A percentile compares a stretch with the other conserved stretches of the same genome.
phyloP scores from a whole-genome alignment of 2,888 invertebrate species.

The Tigriopus californicus region DNA sequence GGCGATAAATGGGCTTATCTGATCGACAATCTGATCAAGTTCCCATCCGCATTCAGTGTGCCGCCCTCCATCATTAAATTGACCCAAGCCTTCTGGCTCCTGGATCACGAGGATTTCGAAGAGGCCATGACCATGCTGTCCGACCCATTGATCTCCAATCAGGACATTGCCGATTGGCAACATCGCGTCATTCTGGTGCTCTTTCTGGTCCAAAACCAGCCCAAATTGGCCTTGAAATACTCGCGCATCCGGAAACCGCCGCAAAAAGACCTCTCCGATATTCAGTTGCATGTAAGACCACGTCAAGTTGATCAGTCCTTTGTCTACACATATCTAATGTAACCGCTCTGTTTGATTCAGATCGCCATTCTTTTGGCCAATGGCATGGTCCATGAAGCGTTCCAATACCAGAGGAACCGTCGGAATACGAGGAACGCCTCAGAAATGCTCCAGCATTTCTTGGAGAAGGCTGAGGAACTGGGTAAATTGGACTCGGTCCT shows the following conservation, averaged over 20 bases:
- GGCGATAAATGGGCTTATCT: constrained; percentile 28
- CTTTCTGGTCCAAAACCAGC: constrained; percentile 42
- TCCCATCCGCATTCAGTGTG: constrained; percentile 57
- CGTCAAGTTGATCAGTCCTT: neutral
- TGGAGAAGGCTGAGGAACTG: constrained; percentile 39
- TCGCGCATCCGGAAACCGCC: constrained; percentile 33
- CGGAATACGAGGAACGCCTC: constrained; percentile 31
- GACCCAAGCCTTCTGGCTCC: constrained; percentile 68
- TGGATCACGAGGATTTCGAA: constrained; percentile 62
- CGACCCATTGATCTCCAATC: constrained; percentile 38
- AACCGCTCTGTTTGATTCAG: too few relatives aligned
- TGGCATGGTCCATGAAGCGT: constrained; percentile 43
- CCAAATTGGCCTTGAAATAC: constrained; percentile 48
- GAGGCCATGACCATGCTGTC: constrained; percentile 45
- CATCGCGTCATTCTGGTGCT: constrained; percentile 47
- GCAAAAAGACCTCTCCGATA: constrained; percentile 34
- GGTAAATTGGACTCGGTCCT: constrained; percentile 40
- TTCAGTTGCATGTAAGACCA: constrained; percentile 25
- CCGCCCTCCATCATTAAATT: constrained; percentile 53
- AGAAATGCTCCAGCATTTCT: constrained; percentile 40
- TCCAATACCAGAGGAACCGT: constrained; percentile 41
- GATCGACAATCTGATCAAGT: constrained; percentile 51
- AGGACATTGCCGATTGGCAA: constrained; percentile 48
- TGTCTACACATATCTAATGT: too few relatives aligned
- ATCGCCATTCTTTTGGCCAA: constrained; percentile 43